phyloP scores from a whole-genome alignment of 2,888 invertebrate species.

The Sturmia bella region DNA sequence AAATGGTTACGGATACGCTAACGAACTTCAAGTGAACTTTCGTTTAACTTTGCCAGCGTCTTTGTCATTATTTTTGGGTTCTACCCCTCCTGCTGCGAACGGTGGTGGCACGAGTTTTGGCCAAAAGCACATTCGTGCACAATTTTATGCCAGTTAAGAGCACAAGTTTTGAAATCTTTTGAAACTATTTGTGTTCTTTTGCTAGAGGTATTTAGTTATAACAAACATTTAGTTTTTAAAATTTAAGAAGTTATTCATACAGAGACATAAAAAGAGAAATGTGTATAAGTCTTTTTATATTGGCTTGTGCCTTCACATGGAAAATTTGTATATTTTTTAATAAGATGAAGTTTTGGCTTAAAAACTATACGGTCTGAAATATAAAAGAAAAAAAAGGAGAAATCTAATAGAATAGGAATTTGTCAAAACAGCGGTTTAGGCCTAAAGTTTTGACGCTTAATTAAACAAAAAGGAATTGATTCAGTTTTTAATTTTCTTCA shows the following conservation, averaged over 20 bases:
- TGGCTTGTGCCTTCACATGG: constrained; percentile 9
- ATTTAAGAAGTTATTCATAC: constrained; percentile 19
- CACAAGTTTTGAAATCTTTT: constrained; percentile 47
- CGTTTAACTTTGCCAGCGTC: constrained; percentile 29
- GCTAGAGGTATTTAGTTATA: neutral
- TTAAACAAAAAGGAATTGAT: too few species aligned
- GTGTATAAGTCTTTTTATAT: neutral
- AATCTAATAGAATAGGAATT: too few species aligned
- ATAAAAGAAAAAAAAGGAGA: neutral
- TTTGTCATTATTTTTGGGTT: neutral
- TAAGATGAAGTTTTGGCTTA: neutral
- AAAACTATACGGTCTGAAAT: neutral
- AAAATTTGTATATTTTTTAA: constrained; percentile 24
- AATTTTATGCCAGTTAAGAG: constrained; percentile 14
- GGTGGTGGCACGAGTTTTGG: neutral
- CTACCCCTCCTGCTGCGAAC: neutral
- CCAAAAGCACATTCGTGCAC: constrained; percentile 18
- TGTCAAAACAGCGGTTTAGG: too few species aligned
- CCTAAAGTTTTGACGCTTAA: too few species aligned
- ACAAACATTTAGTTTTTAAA: constrained; percentile 32
- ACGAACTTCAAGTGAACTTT: constrained; percentile 73
- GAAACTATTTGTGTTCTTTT: constrained; percentile 16
- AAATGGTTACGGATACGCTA: constrained; percentile 73
- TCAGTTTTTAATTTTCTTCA: too few species aligned
- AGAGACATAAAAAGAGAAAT: neutral